Evolutionary conservation across 2,888 invertebrate species (phyloP).

Genomic region (Rotaria magnacalcarata): DNA sequence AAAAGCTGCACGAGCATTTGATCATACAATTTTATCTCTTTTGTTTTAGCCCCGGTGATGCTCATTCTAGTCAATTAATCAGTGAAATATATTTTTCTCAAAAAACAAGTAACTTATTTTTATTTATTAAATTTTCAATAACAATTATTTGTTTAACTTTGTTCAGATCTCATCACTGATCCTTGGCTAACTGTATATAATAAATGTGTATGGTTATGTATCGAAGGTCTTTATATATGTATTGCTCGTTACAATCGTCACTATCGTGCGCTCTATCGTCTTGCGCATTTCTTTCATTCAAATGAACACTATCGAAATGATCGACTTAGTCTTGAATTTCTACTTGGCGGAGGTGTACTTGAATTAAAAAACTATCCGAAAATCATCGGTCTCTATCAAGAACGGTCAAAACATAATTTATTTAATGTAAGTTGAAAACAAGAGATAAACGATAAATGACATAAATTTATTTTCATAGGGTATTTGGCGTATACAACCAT

Average conservation of each 20-base stretch:
- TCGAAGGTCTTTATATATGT: constrained; percentile 66
- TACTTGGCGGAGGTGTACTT: neutral
- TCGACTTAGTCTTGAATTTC: constrained; percentile 20
- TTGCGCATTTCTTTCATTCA: constrained; percentile 69
- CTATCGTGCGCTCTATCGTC: constrained; percentile 82
- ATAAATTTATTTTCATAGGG: neutral
- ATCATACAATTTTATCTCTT: too few species aligned
- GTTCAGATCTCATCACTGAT: neutral
- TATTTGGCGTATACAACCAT: constrained; percentile 21
- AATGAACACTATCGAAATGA: constrained; percentile 7
- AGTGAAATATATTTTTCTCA: neutral
- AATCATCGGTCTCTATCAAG: constrained; percentile 2
- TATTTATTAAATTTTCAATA: neutral
- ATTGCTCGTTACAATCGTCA: constrained; percentile 79
- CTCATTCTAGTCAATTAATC: neutral
- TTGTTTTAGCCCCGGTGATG: neutral
- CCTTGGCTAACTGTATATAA: neutral
- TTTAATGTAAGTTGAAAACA: neutral
- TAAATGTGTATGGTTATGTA: constrained; percentile 8
- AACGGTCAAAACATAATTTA: constrained; percentile 13
- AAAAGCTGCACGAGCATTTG: too few species aligned
- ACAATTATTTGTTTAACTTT: neutral
- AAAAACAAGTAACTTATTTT: neutral
- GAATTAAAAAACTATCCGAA: constrained; percentile 7
- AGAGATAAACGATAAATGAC: too few species aligned